Conservation (phyloP, 2,113 vertebrate genomes). For the Amphiprion percula region DNA sequence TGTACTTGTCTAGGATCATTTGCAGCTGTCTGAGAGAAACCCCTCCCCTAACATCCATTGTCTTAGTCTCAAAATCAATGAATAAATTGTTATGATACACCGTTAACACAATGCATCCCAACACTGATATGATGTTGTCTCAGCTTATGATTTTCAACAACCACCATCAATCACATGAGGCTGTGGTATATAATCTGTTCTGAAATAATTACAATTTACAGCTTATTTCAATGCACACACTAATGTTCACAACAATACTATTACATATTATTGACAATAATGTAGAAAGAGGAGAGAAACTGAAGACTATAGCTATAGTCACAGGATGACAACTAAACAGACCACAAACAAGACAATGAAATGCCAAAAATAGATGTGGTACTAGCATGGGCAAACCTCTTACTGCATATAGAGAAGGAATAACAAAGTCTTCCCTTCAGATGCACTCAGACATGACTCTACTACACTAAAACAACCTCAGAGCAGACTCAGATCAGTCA, state of each 20-base stretch:
- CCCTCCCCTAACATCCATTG: not conserved
- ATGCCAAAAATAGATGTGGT: too few relatives aligned
- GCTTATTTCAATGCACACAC: not conserved
- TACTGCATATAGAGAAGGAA: too few relatives aligned
- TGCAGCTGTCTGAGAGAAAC: not conserved
- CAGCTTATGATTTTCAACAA: too few relatives aligned
- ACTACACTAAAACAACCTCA: slow-evolving; percentile 25
- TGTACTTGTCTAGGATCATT: not conserved
- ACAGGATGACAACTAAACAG: too few relatives aligned
- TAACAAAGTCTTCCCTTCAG: not conserved
- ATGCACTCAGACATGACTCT: not conserved
- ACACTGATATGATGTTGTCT: too few relatives aligned
- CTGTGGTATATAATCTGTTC: not conserved
- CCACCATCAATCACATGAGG: too few relatives aligned
- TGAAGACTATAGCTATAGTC: not conserved
- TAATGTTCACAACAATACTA: not conserved
- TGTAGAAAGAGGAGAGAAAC: not conserved
- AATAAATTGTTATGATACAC: too few relatives aligned
- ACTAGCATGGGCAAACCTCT: too few relatives aligned
- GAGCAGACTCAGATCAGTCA: not conserved
- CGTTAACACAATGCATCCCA: too few relatives aligned
- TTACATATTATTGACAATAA: not conserved
- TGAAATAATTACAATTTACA: not conserved
- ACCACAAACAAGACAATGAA: too few relatives aligned
- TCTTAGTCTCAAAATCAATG: too few relatives aligned